Base-by-base conservation (phyloP, 2,888 invertebrate species). In the Drosophila rubida region DNA sequence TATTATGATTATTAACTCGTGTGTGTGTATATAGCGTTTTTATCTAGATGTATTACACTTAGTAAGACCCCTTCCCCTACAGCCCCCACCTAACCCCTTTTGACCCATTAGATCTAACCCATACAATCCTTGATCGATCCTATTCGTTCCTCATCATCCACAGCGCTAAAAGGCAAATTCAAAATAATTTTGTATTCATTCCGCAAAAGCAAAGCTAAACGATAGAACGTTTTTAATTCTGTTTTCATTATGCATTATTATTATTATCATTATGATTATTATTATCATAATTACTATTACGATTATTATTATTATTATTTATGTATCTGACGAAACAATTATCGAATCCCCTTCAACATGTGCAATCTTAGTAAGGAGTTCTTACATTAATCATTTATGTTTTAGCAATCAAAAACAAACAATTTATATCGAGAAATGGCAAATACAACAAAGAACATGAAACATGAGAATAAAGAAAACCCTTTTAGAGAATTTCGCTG, bases 401-500 rank as follows among this genome's bases (percentile, higher is more conserved):
- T 71, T 63, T 75, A 75, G 60, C 44, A 41, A 59, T 53, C 68
- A 70, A 57, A 77, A 80, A 72, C 80, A 79, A 80, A 57, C 71
- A 64, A 64, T 60, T 84, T 75, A 84, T 69, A 78, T 73, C 39
- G 62, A 85, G 60, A 78, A 70, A 74, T 67, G 66, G 65, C 59
- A 70, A 69, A 66, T 44, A 62, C 48, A 54, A 49, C 57, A 71
- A 73, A 51, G 71, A 49, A 60, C 67, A 58, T 77, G 67, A 80
- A 78, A 37, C 35, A 37, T 37, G 35, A 85, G 32, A 80, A 82
- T 81, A 85, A 81, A 81, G 82, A 81, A 74, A 82, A 78, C 61
- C 86, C 87, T 87, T 85, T 87, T 85, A 85, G 84, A 87, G 78
- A 85, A 85, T 85, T 85, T 87, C 87, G 87, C 84, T 84, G 84